phyloP scores from a whole-genome alignment of 2,797 vertebrate genomes.

The Percopsis omiscomaycus region DNA sequence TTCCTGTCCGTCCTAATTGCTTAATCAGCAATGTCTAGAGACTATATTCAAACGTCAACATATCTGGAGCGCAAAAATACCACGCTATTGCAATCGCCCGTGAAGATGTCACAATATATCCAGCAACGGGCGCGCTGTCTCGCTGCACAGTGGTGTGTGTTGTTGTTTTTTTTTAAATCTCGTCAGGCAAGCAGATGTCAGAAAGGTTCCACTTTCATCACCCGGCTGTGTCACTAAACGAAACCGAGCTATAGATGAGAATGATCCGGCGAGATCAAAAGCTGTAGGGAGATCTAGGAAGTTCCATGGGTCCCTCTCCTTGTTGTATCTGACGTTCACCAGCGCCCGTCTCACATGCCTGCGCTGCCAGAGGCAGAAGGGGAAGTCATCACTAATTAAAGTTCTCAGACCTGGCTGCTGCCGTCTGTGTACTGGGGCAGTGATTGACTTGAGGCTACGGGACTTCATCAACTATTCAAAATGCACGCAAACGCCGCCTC shows the following conservation, averaged over 20 bases:
- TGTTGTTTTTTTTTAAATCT: constrained; percentile 31
- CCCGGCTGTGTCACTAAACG: constrained; percentile 51
- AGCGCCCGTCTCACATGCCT: constrained; percentile 36
- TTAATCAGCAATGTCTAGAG: not conserved
- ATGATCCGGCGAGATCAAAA: constrained; percentile 64
- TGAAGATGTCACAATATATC: constrained; percentile 21
- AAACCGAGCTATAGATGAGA: constrained; percentile 65
- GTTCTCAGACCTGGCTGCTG: constrained; percentile 56
- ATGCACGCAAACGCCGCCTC: constrained; percentile 42
- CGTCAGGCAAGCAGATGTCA: constrained; percentile 39
- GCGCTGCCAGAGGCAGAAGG: constrained; percentile 46
- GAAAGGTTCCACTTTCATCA: constrained; percentile 59
- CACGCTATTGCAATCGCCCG: constrained; percentile 20
- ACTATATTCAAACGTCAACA: constrained; percentile 12
- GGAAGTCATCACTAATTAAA: constrained; percentile 69
- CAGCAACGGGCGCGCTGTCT: not conserved
- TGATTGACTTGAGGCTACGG: constrained; percentile 64
- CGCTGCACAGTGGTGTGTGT: constrained; percentile 14
- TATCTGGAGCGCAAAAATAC: constrained; percentile 17
- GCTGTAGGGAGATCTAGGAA: constrained; percentile 35
- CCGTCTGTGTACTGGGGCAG: constrained; percentile 55
- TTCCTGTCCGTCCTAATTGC: not conserved
- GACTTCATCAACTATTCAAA: constrained; percentile 57
- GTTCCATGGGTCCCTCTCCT: constrained; percentile 46
- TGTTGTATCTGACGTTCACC: constrained; percentile 51